Conservation (phyloP, 2,888 invertebrate genomes). For the Lithophane socia region DNA sequence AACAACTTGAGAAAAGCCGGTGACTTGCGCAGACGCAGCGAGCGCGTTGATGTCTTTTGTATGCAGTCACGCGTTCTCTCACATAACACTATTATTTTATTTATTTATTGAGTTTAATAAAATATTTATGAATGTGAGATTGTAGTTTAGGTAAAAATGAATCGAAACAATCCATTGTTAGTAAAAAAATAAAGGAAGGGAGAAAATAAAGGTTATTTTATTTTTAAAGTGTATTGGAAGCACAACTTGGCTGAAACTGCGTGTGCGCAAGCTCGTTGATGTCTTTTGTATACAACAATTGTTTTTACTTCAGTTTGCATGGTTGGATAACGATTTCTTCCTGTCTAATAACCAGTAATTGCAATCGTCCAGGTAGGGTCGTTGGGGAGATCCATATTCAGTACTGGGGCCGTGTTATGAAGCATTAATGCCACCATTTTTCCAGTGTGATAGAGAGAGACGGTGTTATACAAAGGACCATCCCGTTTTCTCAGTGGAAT, state of each 20-base stretch:
- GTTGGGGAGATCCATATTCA: too few relatives aligned
- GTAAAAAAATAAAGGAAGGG: background rate
- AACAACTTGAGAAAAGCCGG: conserved; percentile 34
- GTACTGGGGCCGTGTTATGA: background rate
- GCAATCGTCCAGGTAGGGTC: background rate
- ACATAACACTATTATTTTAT: conserved; percentile 27
- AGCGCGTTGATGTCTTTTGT: conserved; percentile 80
- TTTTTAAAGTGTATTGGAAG: background rate
- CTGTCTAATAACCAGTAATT: background rate
- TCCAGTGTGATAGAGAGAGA: too few relatives aligned
- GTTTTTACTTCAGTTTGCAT: background rate
- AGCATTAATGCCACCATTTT: too few relatives aligned
- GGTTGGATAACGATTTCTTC: background rate
- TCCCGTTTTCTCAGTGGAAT: too few relatives aligned
- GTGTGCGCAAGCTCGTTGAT: conserved; percentile 77
- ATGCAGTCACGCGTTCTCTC: conserved; percentile 57
- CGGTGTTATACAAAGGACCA: too few relatives aligned
- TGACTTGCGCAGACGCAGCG: conserved; percentile 72
- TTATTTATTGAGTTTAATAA: conserved; percentile 22
- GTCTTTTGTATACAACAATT: conserved; percentile 72
- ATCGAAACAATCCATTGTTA: background rate
- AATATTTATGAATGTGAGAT: background rate
- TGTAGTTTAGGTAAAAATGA: background rate
- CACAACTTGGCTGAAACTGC: conserved; percentile 51
- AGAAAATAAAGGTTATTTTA: background rate